A percentile compares a stretch with the other conserved stretches of the same genome.
phyloP scores from a whole-genome alignment of 2,113 vertebrate species.

The Emydocephalus ijimae region DNA sequence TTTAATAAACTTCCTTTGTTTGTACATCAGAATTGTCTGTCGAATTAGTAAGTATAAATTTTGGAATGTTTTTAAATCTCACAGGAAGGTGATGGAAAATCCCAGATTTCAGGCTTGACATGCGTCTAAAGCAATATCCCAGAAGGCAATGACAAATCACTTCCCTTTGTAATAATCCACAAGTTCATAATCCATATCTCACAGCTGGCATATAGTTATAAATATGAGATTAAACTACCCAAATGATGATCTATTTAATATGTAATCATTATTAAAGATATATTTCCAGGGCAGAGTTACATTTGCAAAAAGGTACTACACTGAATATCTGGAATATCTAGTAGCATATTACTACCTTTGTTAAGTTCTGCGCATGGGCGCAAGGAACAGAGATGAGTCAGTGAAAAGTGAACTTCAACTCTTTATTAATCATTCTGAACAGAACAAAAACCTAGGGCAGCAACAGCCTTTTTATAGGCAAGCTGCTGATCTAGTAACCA shows the following conservation, averaged over 20 bases:
- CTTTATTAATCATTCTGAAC: too few species aligned
- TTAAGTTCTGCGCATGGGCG: too few species aligned
- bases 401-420: too few species aligned
- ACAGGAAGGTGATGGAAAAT: neutral
- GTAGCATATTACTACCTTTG: neutral
- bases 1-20: too few species aligned
- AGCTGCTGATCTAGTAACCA: too few species aligned
- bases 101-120: neutral
- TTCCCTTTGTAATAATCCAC: neutral
- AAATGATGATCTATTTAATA: neutral
- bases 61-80: too few species aligned
- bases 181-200: neutral
- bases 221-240: neutral
- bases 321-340: neutral
- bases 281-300: neutral
- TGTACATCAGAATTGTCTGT: too few species aligned
- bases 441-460: too few species aligned
- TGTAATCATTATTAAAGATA: neutral
- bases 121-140: neutral
- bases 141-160: neutral
- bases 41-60: too few species aligned
- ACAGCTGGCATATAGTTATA: neutral
- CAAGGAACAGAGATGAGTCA: too few species aligned
- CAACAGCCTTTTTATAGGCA: too few species aligned
- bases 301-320: neutral